Percentiles rank a stretch among this genome's conserved stretches.
These are phyloP conservation scores for Odontocolon sp. DNA, from an alignment of 2,888 invertebrate genomes.

Conservation along the genomic window DNA sequence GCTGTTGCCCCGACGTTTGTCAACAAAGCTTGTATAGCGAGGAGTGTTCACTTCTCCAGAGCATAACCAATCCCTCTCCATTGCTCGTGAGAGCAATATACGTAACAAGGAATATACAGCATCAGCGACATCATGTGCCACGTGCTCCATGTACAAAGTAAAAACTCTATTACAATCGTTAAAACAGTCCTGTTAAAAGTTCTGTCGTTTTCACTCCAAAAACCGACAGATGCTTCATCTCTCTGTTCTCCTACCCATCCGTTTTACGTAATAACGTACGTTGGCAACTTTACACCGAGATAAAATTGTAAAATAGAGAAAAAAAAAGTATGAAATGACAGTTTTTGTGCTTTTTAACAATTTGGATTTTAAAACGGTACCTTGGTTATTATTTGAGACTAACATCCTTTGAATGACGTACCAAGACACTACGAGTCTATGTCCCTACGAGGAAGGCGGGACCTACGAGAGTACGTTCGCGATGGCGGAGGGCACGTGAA, in stretches of 20 bases:
- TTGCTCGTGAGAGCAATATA: too few relatives aligned
- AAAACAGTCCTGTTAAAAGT: neutral
- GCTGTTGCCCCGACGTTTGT: slow-evolving; percentile 8
- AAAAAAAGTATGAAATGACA: too few relatives aligned
- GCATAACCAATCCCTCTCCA: too few relatives aligned
- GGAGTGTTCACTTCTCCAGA: too few relatives aligned
- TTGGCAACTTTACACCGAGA: too few relatives aligned
- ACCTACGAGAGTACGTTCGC: slow-evolving; percentile 63
- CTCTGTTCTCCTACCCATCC: too few relatives aligned
- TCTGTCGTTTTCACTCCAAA: neutral
- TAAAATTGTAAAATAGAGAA: too few relatives aligned
- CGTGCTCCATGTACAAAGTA: neutral
- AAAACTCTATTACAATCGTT: neutral
- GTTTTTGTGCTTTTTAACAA: neutral
- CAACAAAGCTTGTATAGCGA: slow-evolving; percentile 39
- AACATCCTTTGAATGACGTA: slow-evolving; percentile 22
- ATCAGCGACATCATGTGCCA: neutral
- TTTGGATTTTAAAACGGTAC: neutral
- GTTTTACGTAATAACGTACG: too few relatives aligned
- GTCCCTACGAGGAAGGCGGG: slow-evolving; percentile 72
- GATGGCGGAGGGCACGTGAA: slow-evolving; percentile 77
- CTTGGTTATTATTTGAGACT: neutral
- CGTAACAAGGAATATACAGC: neutral
- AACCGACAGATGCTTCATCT: neutral
- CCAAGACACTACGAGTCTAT: slow-evolving; percentile 28